Base-by-base conservation (phyloP, 1,140 invertebrate genomes). In the Penaeus vannamei region DNA sequence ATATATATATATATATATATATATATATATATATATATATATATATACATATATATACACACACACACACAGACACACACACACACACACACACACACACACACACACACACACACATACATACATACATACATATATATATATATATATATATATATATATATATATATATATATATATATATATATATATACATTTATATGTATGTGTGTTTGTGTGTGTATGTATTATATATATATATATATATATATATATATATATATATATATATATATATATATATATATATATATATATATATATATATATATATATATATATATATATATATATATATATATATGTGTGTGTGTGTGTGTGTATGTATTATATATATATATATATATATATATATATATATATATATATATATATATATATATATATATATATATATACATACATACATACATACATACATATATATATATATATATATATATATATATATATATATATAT, bases 201-300 rank as follows among this genome's bases (percentile, higher is more conserved):
- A 17, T 66, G 19, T 66, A 17, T 66, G 19, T 66, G 19, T 66
- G 19, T 66, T n/a, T n/a, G n/a, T n/a, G n/a, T n/a, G n/a, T n/a
- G n/a, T n/a, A n/a, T n/a, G n/a, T n/a, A n/a, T 7, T 66, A 17
- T 66, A 66, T 66, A 66, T 66, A 66, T 66, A 66, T 66, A 66
- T 17, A 66, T 66, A 7, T 66, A 66, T 66, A 66, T 66, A 66
- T 19, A 66, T 66, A 66, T 66, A 66, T 19, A 66, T 19, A 66
- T n/a, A 72, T n/a, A 72, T n/a, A 72, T 72, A 72, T 72, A 72
- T 72, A 72, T 72, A 69, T 69, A 69, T 69, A 69, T 69, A 72
- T 72, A n/a, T 72, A 72, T 72, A n/a, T 72, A 72, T 72, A n/a
- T 26, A 72, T n/a, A 72, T 72, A 72, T 19, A n/a, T 72, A n/a